Base-by-base conservation (phyloP, 2,888 invertebrate species). In the Tenthredo mesomela region DNA sequence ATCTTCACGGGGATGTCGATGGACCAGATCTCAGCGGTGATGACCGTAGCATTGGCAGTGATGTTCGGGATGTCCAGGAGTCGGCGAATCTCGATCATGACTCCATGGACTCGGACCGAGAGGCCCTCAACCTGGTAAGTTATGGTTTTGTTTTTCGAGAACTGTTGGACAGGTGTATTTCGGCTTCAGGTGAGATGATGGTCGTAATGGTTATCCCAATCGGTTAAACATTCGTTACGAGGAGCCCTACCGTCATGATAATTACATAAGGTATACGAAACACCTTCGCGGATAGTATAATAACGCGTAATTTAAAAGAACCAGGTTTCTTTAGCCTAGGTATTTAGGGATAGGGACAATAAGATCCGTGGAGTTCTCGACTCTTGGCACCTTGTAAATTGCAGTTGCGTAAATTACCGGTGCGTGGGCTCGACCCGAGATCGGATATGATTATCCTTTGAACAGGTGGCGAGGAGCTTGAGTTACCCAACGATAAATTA, bases 81-180 rank as follows among this genome's bases (percentile, higher is more conserved):
- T 50, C 70, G 29, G 93, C 92, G 33, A 92, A 92, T 82, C 93
- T 95, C 87, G 95, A 95, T 88, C 95, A 94, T 87, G 95, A 95
- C 91, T 96, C 95, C 85, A 94, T 95, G 94, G 95, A 96, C 89
- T 95, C 95, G 54, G 95, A 95, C 87, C 93, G 95, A 89, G 94
- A 94, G 88, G 96, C 96, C 47, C 94, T 96, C 83, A 96, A 96
- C 91, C 93, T 96, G 94, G 96, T 96, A 91, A 94, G 94, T 93
- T 25, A 25, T 0, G 15, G 1, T 37, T 70, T 70, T 70, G n/a
- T 6, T 67, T 21, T 12, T 33, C 4, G 67, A 2, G 6, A 33
- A 33, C 2, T 9, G 18, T 37, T 7, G 18, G 37, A 70, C 37
- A 33, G 70, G 37, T 37, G 33, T 33, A 15, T 7, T 70, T n/a